Evolutionary conservation across 2,888 invertebrate genomes (phyloP).

Genomic region (Melanchra persicariae): DNA sequence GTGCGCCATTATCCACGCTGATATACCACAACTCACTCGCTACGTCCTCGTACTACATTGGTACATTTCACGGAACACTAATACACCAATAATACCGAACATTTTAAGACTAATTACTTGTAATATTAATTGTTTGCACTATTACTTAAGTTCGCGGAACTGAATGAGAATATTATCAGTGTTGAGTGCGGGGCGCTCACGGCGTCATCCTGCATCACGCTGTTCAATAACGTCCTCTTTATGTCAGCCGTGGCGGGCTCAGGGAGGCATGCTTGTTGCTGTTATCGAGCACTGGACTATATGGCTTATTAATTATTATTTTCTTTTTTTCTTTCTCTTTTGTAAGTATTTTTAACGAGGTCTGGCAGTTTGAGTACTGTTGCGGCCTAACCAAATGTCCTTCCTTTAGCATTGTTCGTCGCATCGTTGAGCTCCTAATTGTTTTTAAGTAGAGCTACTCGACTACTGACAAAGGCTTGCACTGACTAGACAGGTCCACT

Average conservation of each 20-base stretch:
- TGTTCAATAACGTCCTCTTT: background rate
- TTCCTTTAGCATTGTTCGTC: too few species aligned
- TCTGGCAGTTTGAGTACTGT: too few species aligned
- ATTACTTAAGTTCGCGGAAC: constrained; percentile 19
- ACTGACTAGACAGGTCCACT: too few species aligned
- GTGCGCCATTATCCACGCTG: constrained; percentile 22
- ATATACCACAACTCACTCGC: constrained; percentile 5
- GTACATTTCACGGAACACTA: constrained; percentile 19
- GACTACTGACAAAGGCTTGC: too few species aligned
- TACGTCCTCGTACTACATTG: constrained; percentile 2
- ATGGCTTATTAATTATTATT: too few species aligned
- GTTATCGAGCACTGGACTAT: background rate
- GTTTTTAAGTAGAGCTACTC: too few species aligned
- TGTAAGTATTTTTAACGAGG: too few species aligned
- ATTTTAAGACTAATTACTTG: constrained; percentile 30
- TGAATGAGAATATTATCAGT: constrained; percentile 21
- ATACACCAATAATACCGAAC: background rate
- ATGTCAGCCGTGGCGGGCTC: background rate
- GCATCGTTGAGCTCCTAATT: too few species aligned
- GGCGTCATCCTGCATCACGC: background rate
- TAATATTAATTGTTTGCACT: constrained; percentile 21
- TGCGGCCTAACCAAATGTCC: too few species aligned
- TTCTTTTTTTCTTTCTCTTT: too few species aligned
- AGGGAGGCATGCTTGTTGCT: background rate
- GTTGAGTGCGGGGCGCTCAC: background rate